Conservation (phyloP, 2,113 vertebrate species). For the Nanorana parkeri region DNA sequence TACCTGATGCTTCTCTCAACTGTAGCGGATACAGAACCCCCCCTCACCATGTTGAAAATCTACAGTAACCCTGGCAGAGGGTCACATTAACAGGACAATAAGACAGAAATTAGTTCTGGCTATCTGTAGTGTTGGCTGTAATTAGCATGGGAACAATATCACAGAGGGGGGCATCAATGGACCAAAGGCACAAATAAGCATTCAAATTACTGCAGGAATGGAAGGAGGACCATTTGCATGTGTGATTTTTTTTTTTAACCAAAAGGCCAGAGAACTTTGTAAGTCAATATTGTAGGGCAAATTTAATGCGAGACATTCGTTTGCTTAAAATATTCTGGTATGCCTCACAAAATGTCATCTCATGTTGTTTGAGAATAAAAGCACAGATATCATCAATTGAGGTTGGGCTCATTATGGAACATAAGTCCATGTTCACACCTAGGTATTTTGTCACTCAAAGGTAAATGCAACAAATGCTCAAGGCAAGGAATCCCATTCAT, state of each 20-base stretch:
- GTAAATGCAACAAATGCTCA: too few species aligned
- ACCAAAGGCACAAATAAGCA: slow-evolving; percentile 34
- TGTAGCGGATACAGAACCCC: neutral
- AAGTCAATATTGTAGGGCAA: neutral
- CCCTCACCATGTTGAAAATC: slow-evolving; percentile 1
- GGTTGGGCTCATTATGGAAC: too few species aligned
- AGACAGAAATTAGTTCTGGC: slow-evolving; percentile 53
- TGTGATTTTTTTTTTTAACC: slow-evolving; percentile 2
- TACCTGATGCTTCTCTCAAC: neutral
- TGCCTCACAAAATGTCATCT: too few species aligned
- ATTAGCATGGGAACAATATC: slow-evolving; percentile 52
- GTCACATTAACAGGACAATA: slow-evolving; percentile 57
- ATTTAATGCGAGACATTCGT: too few species aligned
- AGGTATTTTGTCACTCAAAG: too few species aligned
- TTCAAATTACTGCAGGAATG: slow-evolving; percentile 34
- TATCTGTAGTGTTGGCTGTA: slow-evolving; percentile 42
- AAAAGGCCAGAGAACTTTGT: neutral
- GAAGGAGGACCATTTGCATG: slow-evolving; percentile 31
- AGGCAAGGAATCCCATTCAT: too few species aligned
- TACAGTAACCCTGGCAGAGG: slow-evolving; percentile 55
- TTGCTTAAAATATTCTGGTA: too few species aligned
- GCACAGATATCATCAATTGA: neutral
- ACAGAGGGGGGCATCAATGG: slow-evolving; percentile 38
- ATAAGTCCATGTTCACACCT: too few species aligned
- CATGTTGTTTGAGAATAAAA: neutral